Evolutionary conservation across 2,797 vertebrate species (phyloP).

Genomic region (Carduelis carduelis): DNA sequence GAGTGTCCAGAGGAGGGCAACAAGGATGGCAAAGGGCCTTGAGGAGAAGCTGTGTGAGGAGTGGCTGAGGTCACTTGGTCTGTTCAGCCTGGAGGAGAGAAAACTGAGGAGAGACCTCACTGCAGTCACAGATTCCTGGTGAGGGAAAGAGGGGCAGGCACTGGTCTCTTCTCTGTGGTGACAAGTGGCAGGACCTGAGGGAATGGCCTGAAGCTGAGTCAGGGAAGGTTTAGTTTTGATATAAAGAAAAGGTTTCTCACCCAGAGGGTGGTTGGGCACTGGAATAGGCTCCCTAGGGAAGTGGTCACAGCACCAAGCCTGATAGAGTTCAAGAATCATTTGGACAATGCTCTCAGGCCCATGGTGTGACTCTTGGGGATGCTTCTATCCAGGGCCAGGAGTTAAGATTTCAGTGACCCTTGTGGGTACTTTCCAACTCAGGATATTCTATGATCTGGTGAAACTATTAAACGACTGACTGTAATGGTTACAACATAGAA

Average conservation of each 20-base stretch:
- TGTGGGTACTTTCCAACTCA: background rate
- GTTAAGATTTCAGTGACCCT: background rate
- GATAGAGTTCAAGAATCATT: background rate
- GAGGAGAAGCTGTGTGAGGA: background rate
- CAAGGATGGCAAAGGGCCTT: background rate
- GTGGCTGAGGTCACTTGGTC: background rate
- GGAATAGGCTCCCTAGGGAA: background rate
- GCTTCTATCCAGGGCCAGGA: background rate
- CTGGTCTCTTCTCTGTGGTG: background rate
- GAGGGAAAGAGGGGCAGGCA: background rate
- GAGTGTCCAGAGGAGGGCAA: background rate
- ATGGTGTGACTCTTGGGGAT: background rate
- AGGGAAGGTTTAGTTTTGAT: background rate
- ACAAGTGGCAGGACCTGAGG: background rate
- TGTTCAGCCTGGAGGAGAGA: background rate
- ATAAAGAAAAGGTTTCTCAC: background rate
- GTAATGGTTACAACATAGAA: background rate
- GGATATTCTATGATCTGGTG: background rate
- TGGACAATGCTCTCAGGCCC: background rate
- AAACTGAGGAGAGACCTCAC: background rate
- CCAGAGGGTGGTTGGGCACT: fast-evolving
- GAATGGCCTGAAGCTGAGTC: background rate
- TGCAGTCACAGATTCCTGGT: background rate
- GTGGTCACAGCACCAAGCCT: background rate
- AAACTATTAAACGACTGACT: background rate